A percentile compares a stretch with the other conserved stretches of the same genome.
Evolutionary conservation across 1,140 invertebrate species (phyloP).

Genomic region (Lysiphlebus fabarum): DNA sequence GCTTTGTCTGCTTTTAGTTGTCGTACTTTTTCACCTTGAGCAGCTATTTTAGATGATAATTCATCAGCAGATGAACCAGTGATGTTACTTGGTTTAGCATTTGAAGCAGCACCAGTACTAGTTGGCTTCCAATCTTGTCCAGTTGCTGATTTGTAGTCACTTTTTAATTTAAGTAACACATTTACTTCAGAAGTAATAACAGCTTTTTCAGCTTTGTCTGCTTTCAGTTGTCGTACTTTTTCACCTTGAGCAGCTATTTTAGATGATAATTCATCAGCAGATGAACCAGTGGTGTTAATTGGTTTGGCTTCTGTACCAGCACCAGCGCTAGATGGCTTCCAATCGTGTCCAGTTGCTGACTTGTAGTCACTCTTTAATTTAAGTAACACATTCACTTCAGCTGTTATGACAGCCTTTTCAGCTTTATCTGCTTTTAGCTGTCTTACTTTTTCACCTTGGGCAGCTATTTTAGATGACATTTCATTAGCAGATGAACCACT

Average conservation of each 20-base stretch:
- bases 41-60: constrained; percentile 30
- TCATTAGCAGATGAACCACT: not conserved
- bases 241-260: constrained; percentile 34
- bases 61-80: not conserved
- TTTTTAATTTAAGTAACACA: constrained; percentile 70
- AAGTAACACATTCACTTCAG: not conserved
- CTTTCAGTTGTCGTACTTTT: constrained; percentile 46
- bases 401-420: constrained; percentile 58
- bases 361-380: not conserved
- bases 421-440: constrained; percentile 66
- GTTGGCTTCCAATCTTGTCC: constrained; percentile 54
- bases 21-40: constrained; percentile 38
- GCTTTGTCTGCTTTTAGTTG: constrained; percentile 55
- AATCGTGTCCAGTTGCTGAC: too few relatives aligned
- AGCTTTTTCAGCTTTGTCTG: constrained; percentile 35
- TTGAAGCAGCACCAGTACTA: too few relatives aligned
- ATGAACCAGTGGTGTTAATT: too few relatives aligned
- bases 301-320: too few relatives aligned
- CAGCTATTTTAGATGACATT: constrained; percentile 54
- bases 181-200: constrained; percentile 27
- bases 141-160: constrained; percentile 72
- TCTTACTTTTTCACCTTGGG: constrained; percentile 71
- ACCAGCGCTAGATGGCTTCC: too few relatives aligned
- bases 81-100: too few relatives aligned
- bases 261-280: constrained; percentile 34